Percentiles rank a stretch among this genome's conserved stretches.
Conservation (phyloP, 2,113 vertebrate species). For the Antigone vipio region DNA sequence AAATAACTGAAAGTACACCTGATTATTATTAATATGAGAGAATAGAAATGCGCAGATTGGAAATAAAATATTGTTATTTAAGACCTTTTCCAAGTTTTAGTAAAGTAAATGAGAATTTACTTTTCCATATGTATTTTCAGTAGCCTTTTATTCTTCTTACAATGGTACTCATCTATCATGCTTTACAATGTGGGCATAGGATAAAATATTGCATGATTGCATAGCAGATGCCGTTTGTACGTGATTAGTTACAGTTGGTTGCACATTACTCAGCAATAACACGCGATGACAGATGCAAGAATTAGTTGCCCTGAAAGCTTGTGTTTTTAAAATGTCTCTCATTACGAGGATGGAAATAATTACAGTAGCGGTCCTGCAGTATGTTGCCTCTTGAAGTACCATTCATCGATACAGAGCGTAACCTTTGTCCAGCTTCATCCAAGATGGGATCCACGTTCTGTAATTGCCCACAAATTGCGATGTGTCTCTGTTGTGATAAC, state of each 20-base stretch:
- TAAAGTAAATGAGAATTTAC: not conserved
- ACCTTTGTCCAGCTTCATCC: not conserved
- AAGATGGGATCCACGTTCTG: not conserved
- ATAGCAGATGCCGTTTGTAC: not conserved
- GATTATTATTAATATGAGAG: not conserved
- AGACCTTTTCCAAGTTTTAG: not conserved
- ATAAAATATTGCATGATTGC: not conserved
- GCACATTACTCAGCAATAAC: not conserved
- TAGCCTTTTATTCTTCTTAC: not conserved
- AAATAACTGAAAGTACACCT: not conserved
- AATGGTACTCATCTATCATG: not conserved
- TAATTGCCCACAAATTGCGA: not conserved
- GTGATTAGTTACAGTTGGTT: not conserved
- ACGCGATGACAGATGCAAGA: constrained; percentile 8
- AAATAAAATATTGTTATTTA: not conserved
- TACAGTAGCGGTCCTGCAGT: not conserved
- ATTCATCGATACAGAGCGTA: not conserved
- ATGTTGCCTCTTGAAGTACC: not conserved
- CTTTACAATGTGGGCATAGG: not conserved
- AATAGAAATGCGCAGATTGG: not conserved
- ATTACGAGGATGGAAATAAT: constrained; percentile 10
- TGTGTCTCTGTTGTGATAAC: not conserved
- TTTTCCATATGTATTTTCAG: not conserved
- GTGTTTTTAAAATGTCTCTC: not conserved
- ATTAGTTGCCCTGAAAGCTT: not conserved